Conservation (phyloP, 2,888 invertebrate species). For the Pristionchus maxplancki region DNA sequence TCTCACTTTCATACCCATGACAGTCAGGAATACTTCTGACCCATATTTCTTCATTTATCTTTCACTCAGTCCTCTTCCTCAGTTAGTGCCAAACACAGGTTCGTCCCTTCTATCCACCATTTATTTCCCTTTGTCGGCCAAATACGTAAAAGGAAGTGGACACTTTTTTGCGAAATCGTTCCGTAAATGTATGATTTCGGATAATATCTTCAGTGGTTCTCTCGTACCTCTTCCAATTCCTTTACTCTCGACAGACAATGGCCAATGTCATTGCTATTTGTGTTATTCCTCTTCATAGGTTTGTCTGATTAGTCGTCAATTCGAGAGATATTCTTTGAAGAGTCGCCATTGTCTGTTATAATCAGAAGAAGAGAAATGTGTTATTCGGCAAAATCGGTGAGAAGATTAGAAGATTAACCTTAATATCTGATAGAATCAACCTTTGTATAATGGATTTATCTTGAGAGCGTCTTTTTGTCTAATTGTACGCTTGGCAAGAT, state of each 20-base stretch:
- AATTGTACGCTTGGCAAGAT: neutral
- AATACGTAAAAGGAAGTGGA: no score
- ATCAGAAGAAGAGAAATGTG: slow-evolving; percentile 13
- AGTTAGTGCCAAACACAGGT: neutral
- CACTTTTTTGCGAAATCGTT: neutral
- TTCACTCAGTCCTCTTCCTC: slow-evolving; percentile 3
- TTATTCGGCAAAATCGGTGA: neutral
- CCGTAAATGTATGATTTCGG: neutral
- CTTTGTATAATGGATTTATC: neutral
- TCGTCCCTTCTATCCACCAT: neutral
- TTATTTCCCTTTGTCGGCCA: neutral
- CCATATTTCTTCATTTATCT: neutral
- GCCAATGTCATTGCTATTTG: slow-evolving; percentile 43
- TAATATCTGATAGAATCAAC: neutral
- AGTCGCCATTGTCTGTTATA: slow-evolving; percentile 37
- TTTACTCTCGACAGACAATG: slow-evolving; percentile 34
- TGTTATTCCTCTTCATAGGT: slow-evolving; percentile 47
- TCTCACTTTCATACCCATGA: slow-evolving; percentile 13
- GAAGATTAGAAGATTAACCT: no score
- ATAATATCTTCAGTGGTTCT: neutral
- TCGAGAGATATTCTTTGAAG: neutral
- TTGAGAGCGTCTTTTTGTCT: neutral
- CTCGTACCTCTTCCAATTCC: slow-evolving; percentile 15
- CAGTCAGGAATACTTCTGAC: neutral
- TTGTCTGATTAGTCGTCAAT: neutral